Evolutionary conservation across 2,888 invertebrate species (phyloP), one percentile per base, ranked within the genome.

Genomic region (Netelia fuscicornis): DNA sequence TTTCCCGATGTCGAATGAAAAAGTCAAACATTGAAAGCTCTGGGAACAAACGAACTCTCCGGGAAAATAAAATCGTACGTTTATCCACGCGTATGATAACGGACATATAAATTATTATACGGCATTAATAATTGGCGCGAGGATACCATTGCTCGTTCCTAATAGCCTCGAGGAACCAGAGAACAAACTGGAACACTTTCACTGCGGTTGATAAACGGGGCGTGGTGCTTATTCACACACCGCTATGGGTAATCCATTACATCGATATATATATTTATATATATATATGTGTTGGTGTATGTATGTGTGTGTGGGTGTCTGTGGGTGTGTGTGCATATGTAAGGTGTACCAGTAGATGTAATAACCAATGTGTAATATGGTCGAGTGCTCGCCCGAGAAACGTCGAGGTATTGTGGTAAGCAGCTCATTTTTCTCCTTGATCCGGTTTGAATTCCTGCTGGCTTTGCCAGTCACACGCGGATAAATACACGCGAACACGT

Each of bases 121-220:
- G 44, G 25, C 62, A 75, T 78, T 70, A 54, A 79, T 54, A 83
- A 76, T 84, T 78, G 71, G 52, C 75, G 62, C 65, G 70, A 54
- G 48, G 68, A 79, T 42, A 75, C 68, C 13, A 72, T 37, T 76
- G 79, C 74, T 82, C 62, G 83, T 78, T 62, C 58, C 64, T 81
- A 83, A 86, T 82, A 75, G 82, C 85, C 84, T 78, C 74, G 67
- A 85, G 86, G 71, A 82, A 82, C 76, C 75, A 44, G 80, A 44
- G 65, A 84, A 68, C 83, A 56, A 87, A 87, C 78, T 86, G 84
- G 84, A 81, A 85, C 86, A 87, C 85, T 87, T 86, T 87, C 86
- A 86, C 87, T 79, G 54, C 74, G 62, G n/a, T 52, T 81, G 74
- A 79, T 71, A 80, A 68, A 13, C 70, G 75, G 25, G 76, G 76